Evolutionary conservation across 2,888 invertebrate species (phyloP), one percentile per base, ranked within the genome.

Genomic region (Ferrisia virgata): DNA sequence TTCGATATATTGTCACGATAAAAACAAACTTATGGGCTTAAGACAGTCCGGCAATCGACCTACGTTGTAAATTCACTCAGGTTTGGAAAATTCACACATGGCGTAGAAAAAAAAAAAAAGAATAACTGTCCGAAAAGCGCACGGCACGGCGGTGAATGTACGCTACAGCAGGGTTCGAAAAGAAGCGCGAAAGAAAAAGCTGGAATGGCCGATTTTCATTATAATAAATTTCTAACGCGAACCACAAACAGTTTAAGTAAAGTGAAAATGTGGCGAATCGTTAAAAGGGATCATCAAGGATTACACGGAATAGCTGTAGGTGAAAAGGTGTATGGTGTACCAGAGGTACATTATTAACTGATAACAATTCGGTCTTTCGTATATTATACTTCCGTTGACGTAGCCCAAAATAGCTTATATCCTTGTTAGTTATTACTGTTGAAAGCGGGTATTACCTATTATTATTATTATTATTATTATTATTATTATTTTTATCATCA

Each of bases 211-310:
- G 47, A 15, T 82, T 82, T 82, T 82, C 82, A 82, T 82, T 82
- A 82, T 69, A 82, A 72, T 82, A 82, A 82, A 82, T 82, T 82
- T 82, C 82, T 39, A 82, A 43, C 69, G 31, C 72, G 72, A 72
- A 64, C 72, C 82, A 43, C 82, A 72, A 72, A 64, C 82, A 72
- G 82, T 82, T 72, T 69, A 82, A 72, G 82, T 82, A 72, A 69
- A 82, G 69, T 82, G 82, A 72, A 82, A 82, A 82, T 82, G 82
- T 82, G 82, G 82, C 40, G 82, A 82, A 82, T 82, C 69, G 82
- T 82, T 82, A 82, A 82, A 82, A 82, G 43, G 82, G 82, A 82
- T 82, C 82, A 82, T 82, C 82, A 69, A 82, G 82, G 82, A 82
- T 82, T 82, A 82, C 82, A 72, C 15, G 25, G 72, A 36, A 82